Evolutionary conservation across 2,113 vertebrate genomes (phyloP), one percentile per base, ranked within the genome.

Genomic region (Pseudolaguvia tuberculata): DNA sequence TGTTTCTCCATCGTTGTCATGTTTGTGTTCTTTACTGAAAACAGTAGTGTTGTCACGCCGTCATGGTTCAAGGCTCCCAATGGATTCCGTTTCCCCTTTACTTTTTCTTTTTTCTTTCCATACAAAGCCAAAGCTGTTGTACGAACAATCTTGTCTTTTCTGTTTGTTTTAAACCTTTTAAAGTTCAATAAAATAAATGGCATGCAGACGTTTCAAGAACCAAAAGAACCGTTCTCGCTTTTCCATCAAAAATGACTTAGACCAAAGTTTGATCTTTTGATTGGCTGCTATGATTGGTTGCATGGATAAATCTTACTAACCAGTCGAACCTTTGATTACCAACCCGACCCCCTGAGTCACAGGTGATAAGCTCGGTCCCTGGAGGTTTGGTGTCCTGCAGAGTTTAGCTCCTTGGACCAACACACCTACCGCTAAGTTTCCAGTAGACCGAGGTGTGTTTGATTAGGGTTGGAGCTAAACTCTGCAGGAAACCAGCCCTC

Each of bases 21-120:
- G 77, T 78, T 58, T 52, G 42, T 70, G 14, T 72, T 83, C 77
- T 85, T 72, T 81, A 72, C 66, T 82, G 82, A 83, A 86, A 85
- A 67, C 84, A 79, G 85, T 88, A 86, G 89, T 91, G 90, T 88
- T 90, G 90, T 87, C 84, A 74, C 63, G 62, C 70, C 79, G 73
- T 83, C 65, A 62, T 45, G 42, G 65, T 61, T 81, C 79, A 78
- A 84, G 79, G 81, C 76, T 74, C 51, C 15, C 13, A 63, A 20
- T 48, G 5, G 12, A 35, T 45, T 72, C 20, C 12, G 11, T 66
- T 61, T 78, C 7, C 23, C 13, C 6, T 21, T 61, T 52, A n/a
- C 7, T 70, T 27, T 45, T 20, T 53, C 20, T 61, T 72, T 78
- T 65, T 55, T 72, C 71, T 78, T 80, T n/a, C n/a, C n/a, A n/a